phyloP scores from a whole-genome alignment of 2,888 invertebrate genomes.

The Sipha maydis region DNA sequence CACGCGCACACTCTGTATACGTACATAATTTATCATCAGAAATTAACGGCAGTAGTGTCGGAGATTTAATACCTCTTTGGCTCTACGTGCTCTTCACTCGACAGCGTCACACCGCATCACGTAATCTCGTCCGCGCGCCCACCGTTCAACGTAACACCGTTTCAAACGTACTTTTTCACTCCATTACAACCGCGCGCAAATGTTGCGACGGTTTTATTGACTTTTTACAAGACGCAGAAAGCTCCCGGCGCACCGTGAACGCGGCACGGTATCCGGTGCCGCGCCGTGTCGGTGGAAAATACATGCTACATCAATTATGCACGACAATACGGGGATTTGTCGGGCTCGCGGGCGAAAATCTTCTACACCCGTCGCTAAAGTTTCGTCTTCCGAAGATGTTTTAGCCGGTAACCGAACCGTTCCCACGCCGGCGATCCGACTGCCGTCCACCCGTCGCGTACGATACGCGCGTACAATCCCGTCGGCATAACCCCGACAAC shows the following conservation, averaged over 20 bases:
- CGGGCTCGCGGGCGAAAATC: not conserved
- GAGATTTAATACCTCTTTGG: not conserved
- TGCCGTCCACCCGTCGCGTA: no score
- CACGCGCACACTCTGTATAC: no score
- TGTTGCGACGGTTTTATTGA: not conserved
- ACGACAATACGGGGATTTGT: not conserved
- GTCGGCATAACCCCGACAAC: no score
- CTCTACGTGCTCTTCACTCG: no score
- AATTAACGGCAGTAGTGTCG: not conserved
- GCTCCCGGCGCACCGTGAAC: not conserved
- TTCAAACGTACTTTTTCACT: not conserved
- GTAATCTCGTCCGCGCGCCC: not conserved
- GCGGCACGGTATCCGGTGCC: not conserved
- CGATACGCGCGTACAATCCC: no score
- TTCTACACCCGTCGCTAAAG: not conserved
- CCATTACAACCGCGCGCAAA: not conserved
- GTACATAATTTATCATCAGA: not conserved
- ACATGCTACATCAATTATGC: not conserved
- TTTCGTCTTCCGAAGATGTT: not conserved
- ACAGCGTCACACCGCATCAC: not conserved
- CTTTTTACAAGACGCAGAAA: not conserved
- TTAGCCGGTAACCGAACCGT: not conserved
- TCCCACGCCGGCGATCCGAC: not conserved
- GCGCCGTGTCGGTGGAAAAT: not conserved
- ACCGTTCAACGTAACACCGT: no score